These are phyloP conservation scores for Drosophila tani DNA, from an alignment of 1,140 invertebrate genomes.

Conservation along the genomic window DNA sequence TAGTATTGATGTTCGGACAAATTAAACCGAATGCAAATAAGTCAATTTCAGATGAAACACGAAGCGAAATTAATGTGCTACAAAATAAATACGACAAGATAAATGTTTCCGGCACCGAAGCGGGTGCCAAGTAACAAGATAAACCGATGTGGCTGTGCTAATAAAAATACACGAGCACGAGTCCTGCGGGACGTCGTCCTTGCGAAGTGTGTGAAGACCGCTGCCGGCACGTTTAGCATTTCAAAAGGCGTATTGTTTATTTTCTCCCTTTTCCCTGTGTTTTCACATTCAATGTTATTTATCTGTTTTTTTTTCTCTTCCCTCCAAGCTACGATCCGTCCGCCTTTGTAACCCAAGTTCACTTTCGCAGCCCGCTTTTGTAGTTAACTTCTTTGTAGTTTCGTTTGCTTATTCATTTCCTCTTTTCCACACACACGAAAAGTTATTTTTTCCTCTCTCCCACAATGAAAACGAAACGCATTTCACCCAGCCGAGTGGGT, in stretches of 20 bases:
- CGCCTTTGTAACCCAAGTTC: constrained; percentile 78
- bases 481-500: constrained; percentile 8
- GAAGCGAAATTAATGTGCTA: constrained; percentile 77
- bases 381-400: constrained; percentile 80
- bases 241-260: constrained; percentile 82
- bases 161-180: constrained; percentile 70
- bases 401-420: constrained; percentile 69
- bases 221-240: constrained; percentile 73
- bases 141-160: constrained; percentile 56
- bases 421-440: constrained; percentile 39
- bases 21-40: constrained; percentile 81
- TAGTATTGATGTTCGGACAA: constrained; percentile 64
- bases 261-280: constrained; percentile 40
- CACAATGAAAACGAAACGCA: constrained; percentile 63
- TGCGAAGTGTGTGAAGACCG: constrained; percentile 55
- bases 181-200: constrained; percentile 58
- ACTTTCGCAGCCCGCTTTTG: constrained; percentile 69
- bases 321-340: constrained; percentile 4
- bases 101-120: constrained; percentile 65
- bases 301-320: constrained; percentile 52
- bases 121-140: constrained; percentile 66
- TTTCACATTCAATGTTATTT: constrained; percentile 77
- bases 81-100: constrained; percentile 82
- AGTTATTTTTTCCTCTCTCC: constrained; percentile 45
- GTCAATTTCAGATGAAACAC: constrained; percentile 72